Evolutionary conservation across 2,888 invertebrate genomes (phyloP).

Genomic region (Amphipoea oculea): DNA sequence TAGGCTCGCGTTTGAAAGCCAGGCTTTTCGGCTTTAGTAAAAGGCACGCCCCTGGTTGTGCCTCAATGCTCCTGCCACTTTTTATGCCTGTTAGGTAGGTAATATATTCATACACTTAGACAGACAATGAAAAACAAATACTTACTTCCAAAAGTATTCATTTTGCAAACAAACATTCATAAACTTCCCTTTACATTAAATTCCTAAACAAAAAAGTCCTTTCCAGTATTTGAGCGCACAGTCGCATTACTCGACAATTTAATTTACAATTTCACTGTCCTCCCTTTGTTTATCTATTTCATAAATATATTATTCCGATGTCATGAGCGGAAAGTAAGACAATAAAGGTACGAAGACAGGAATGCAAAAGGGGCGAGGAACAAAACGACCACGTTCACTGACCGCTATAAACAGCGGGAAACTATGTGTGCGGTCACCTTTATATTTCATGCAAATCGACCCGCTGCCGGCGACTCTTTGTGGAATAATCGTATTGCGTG

Average conservation of each 20-base stretch:
- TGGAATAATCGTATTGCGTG: conserved; percentile 78
- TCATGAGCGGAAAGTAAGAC: conserved; percentile 89
- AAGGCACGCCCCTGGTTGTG: too few species aligned
- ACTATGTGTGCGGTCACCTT: conserved; percentile 89
- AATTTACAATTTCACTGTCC: conserved; percentile 61
- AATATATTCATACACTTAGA: background rate
- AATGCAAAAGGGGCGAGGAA: conserved; percentile 84
- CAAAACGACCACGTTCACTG: conserved; percentile 81
- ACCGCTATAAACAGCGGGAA: conserved; percentile 89
- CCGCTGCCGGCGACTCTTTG: conserved; percentile 73
- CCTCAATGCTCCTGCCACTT: background rate
- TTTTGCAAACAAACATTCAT: conserved; percentile 26
- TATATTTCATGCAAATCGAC: conserved; percentile 90
- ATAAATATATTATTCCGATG: conserved; percentile 83
- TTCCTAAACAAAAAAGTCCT: conserved; percentile 42
- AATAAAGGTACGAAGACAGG: conserved; percentile 88
- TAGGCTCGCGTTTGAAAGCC: too few species aligned
- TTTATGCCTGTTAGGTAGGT: background rate
- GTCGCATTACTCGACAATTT: conserved; percentile 61
- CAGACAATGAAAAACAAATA: conserved; percentile 10
- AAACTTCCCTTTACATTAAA: conserved; percentile 52
- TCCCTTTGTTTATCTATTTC: conserved; percentile 77
- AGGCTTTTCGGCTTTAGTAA: too few species aligned
- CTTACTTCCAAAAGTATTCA: conserved; percentile 12
- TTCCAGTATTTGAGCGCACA: conserved; percentile 51